Evolutionary conservation across 2,113 vertebrate genomes (phyloP), one percentile per base, ranked within the genome.

Genomic region (Potamarius usumacintae): DNA sequence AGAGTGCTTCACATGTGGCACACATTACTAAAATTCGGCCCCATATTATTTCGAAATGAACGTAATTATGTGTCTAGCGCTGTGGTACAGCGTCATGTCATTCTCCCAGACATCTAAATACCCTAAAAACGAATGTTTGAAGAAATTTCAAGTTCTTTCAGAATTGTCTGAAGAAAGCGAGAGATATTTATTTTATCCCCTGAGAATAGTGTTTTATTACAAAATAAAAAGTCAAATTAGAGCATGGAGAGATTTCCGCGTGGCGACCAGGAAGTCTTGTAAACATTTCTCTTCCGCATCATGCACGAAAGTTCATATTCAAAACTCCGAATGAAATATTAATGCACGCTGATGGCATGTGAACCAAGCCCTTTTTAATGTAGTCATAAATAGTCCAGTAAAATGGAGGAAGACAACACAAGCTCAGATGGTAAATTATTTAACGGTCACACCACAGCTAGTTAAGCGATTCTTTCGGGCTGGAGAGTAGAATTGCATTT

Each of bases 11-110:
- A 95, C 95, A 96, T 95, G 92, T 96, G 95, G 94, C 88, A 93
- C 93, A 92, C 92, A 95, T 96, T 95, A 95, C 93, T 93, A 90
- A 89, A 90, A 86, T 88, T 79, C 88, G 86, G n/a, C 88, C 89
- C 83, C 82, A 82, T 92, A 94, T 95, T 94, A 95, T 96, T 95
- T 94, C 95, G 93, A 93, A 95, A 94, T 94, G 94, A 94, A 91
- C 91, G 93, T 95, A 93, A 96, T 95, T 95, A 95, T 91, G 90
- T 92, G 91, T 92, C 92, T 93, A 92, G 91, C 90, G 86, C 89
- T 90, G 90, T 86, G 87, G 91, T 93, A 93, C 34, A 30, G 22
- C 55, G 71, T 87, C 79, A 50, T 14, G n/a, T 62, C 62, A 20
- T 58, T 27, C 27, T 57, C 15, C 58, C 27, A 58, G 79, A 62